Base-by-base conservation (phyloP, 2,113 vertebrate genomes). In the Vulpes vulpes region DNA sequence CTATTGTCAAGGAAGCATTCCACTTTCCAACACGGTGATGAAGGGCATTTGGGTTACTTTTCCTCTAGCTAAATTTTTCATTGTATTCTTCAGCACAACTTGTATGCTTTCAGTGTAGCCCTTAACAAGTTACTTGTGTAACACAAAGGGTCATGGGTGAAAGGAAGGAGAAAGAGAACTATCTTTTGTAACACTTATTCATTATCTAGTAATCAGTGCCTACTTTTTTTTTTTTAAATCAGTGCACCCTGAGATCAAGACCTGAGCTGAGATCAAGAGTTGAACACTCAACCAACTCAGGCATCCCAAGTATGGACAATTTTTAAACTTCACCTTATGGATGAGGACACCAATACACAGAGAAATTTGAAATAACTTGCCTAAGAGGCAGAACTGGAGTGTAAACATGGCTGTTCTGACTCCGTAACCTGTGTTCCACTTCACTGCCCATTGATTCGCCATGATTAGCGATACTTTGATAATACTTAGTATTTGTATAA, bases 1-100 rank as follows among this genome's bases (percentile, higher is more conserved):
- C 23, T 3, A 10, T 35, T 59, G 71, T 8, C 59, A 74, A 62
- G 73, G 53, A 59, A 89, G 49, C 76, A 64, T 79, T 95, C 49
- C n/a, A 38, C 85, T 92, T 92, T 73, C 53, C 88, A 92, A 8
- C 43, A 84, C 53, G 14, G 43, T 51, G 22, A 90, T 60, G 30
- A 94, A 92, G 55, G 51, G 22, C n/a, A 51, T 94, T 89, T 62
- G 65, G 83, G 19, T 67, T 92, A 69, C 38, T 94, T 94, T 73
- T 62, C 49, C 51, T 90, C 25, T 53, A 87, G 62, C 27, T 89
- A 17, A 71, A 69, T 11, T 30, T 79, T 78, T 12, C 73, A 59
- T 55, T 27, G 2, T 78, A 74, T 69, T 32, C n/a, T 92, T 15
- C 27, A n/a, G 53, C 7, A 43, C 3, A 74, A 64, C 3, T 60